These are phyloP conservation scores for Polylopha cassiicola DNA, from an alignment of 2,888 invertebrate genomes.

Conservation along the genomic window DNA sequence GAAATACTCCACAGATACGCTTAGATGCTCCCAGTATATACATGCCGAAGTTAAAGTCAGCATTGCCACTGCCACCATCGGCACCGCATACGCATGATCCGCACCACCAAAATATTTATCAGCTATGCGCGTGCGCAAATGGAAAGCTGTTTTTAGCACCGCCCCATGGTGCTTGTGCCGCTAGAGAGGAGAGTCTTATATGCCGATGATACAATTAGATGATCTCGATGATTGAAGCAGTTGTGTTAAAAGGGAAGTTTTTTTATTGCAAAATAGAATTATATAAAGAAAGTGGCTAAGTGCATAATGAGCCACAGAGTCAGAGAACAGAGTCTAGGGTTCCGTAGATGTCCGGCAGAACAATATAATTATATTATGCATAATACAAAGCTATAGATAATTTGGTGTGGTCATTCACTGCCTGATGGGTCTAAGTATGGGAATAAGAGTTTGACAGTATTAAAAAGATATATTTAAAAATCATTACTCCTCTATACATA, in stretches of 20 bases:
- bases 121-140: slow-evolving; percentile 93
- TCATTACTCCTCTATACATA: no score
- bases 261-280: no score
- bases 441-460: no score
- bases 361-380: no score
- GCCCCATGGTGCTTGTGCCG: slow-evolving; percentile 87
- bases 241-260: background rate
- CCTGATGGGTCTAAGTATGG: no score
- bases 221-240: slow-evolving; percentile 10
- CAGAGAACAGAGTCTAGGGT: no score
- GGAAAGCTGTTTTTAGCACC: slow-evolving; percentile 93
- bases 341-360: no score
- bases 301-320: no score
- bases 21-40: slow-evolving; percentile 81
- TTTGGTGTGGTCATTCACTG: no score
- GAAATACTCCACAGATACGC: slow-evolving; percentile 69
- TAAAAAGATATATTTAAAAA: no score
- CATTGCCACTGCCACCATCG: slow-evolving; percentile 72
- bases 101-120: slow-evolving; percentile 84
- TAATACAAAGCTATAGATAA: no score
- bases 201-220: slow-evolving; percentile 64
- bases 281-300: no score
- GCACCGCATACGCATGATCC: slow-evolving; percentile 71
- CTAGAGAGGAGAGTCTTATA: slow-evolving; percentile 70
- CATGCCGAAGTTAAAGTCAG: slow-evolving; percentile 81